Conservation (phyloP, 2,888 invertebrate species). For the Diaphora mendica region DNA sequence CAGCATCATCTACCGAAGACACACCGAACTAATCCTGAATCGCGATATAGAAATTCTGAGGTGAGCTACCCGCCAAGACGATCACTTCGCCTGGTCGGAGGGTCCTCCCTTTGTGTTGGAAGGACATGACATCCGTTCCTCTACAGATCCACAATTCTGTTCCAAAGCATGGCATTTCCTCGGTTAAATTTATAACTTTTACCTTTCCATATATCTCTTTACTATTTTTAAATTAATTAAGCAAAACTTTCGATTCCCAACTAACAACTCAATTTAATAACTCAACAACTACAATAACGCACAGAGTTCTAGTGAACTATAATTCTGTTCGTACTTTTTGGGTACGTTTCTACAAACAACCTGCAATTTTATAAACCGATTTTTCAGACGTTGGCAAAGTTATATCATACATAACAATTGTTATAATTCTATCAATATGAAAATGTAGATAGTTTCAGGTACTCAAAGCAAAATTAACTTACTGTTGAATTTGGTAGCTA, state of each 20-base stretch:
- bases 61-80: too few species aligned
- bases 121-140: too few species aligned
- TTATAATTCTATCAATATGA: not conserved
- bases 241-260: not conserved
- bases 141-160: too few species aligned
- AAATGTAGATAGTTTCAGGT: not conserved
- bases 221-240: not conserved
- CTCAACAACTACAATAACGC: not conserved
- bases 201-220: too few species aligned
- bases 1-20: too few species aligned
- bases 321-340: not conserved
- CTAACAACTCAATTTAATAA: not conserved
- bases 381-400: not conserved
- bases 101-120: too few species aligned
- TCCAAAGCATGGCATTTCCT: too few species aligned
- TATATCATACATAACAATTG: not conserved
- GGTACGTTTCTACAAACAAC: not conserved
- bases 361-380: not conserved
- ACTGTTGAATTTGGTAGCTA: too few species aligned
- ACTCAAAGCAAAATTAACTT: not conserved
- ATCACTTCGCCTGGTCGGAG: too few species aligned
- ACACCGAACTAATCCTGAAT: too few species aligned
- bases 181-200: too few species aligned
- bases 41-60: too few species aligned
- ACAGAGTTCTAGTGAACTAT: not conserved